A percentile compares a stretch with the other conserved stretches of the same genome.
phyloP scores from a whole-genome alignment of 2,888 invertebrate genomes.

The Drosophila mulleri region DNA sequence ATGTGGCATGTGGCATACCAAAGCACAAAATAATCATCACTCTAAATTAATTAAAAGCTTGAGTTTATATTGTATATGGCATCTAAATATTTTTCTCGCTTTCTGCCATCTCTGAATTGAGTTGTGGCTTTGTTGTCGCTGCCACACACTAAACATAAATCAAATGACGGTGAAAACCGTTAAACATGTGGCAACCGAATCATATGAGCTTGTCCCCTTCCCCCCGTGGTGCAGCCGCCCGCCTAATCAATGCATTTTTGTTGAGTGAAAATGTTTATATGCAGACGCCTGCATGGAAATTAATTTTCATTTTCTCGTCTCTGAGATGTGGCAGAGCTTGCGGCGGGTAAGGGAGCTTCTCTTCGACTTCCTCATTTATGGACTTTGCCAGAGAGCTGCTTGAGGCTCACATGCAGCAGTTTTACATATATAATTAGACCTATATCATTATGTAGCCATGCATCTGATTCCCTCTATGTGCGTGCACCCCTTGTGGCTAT shows the following conservation, averaged over 20 bases:
- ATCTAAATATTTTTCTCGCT: conserved; percentile 20
- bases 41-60: conserved; percentile 50
- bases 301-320: conserved; percentile 50
- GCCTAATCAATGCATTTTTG: conserved; percentile 60
- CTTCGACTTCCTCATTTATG: conserved; percentile 62
- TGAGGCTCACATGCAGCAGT: conserved; percentile 48
- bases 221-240: conserved; percentile 16
- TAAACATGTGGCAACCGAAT: conserved; percentile 28
- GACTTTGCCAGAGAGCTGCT: conserved; percentile 44
- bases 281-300: conserved; percentile 59
- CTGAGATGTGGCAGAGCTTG: background rate
- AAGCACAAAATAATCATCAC: conserved; percentile 22
- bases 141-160: conserved; percentile 41
- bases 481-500: conserved; percentile 66
- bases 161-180: conserved; percentile 45
- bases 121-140: conserved; percentile 43
- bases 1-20: conserved; percentile 1
- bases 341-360: conserved; percentile 13
- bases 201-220: background rate
- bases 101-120: conserved; percentile 40
- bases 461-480: conserved; percentile 27
- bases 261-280: conserved; percentile 57
- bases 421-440: conserved; percentile 58
- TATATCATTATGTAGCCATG: conserved; percentile 27
- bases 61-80: conserved; percentile 27